Evolutionary conservation across 1,140 invertebrate species (phyloP), one percentile per base, ranked within the genome.

Genomic region (Temnothorax curvispinosus): DNA sequence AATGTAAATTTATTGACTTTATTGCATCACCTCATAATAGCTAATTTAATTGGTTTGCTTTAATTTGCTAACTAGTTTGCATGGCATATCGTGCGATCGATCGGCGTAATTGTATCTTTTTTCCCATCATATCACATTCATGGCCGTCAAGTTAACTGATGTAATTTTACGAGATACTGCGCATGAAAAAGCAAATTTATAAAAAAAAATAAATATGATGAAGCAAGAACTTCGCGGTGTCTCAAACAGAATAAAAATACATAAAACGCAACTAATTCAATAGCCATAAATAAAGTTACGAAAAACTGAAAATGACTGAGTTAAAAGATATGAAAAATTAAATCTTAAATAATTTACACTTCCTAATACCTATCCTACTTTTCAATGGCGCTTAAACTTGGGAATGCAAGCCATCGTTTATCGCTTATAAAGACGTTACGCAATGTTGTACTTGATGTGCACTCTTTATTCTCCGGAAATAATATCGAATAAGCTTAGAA

Each of bases 61-160:
- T 18, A 21, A 71, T 58, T 56, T 80, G 9, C 64, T 21, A n/a
- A 21, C 15, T 21, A 2, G 21, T 27, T 69, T 81, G 27, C 50
- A 27, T 32, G n/a, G 4, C 27, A 13, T 38, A 75, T 41, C 69
- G 9, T 50, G 52, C 69, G 9, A 50, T 50, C 13, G n/a, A 47
- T 60, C 41, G 27, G 18, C 9, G 0, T 32, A 71, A 81, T 71
- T 32, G 56, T 44, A 60, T 5, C 35, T 81, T 58, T 80, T 81
- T 81, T 81, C 50, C 15, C 64, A 69, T 80, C 32, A 27, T 47
- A 77, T 44, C 15, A 44, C n/a, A 41, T 71, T 81, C 78, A 71
- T 1, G 77, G 77, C 15, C 64, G 18, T n/a, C 50, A 54, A 41
- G 50, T 69, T 56, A 41, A 41, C 35, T 54, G n/a, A 81, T 8